A percentile compares a stretch with the other conserved stretches of the same genome.
Evolutionary conservation across 1,140 invertebrate species (phyloP).

Genomic region (Steinernema khuongi): DNA sequence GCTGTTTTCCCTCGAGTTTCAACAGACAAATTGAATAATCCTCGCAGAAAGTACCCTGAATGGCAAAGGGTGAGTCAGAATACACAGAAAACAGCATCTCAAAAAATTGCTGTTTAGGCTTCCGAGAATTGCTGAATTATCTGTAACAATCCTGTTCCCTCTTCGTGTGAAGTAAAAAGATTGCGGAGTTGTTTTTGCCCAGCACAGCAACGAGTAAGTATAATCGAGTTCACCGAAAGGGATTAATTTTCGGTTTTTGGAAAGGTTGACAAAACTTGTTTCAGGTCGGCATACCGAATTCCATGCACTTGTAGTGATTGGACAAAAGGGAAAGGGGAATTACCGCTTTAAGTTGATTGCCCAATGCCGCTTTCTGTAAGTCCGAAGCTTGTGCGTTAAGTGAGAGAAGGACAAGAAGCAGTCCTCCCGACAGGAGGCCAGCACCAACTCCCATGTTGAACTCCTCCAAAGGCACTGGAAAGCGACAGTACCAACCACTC

Average conservation of each 20-base stretch:
- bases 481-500: not conserved
- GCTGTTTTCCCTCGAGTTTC: constrained; percentile 10
- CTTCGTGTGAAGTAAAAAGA: too few species aligned
- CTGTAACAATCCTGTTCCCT: too few species aligned
- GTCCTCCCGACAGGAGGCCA: not conserved
- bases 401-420: not conserved
- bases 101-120: too few species aligned
- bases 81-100: not conserved
- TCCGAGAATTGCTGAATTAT: too few species aligned
- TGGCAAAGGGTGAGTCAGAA: not conserved
- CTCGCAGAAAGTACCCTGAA: constrained; percentile 13
- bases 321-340: not conserved
- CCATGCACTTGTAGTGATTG: not conserved
- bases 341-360: not conserved
- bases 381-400: not conserved
- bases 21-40: constrained; percentile 17
- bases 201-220: too few species aligned
- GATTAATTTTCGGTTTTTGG: not conserved
- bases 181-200: too few species aligned
- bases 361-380: not conserved
- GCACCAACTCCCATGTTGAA: not conserved
- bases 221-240: not conserved
- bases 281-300: not conserved
- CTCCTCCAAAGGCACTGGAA: constrained; percentile 1
- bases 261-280: not conserved